Conservation (phyloP, 2,797 vertebrate species). For the Lutjanus campechanus region DNA sequence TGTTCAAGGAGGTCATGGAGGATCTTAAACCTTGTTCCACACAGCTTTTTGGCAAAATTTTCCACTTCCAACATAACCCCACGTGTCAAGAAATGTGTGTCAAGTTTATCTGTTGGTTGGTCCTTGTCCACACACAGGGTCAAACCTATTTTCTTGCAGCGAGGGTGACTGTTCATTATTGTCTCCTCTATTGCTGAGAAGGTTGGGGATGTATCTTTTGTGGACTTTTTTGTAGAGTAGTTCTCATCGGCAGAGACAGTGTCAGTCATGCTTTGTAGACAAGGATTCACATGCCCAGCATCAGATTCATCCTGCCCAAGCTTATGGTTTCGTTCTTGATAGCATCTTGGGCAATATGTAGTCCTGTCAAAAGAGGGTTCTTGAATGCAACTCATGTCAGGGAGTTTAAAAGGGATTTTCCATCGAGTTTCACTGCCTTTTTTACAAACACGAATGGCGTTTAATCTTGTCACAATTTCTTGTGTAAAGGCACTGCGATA, state of each 20-base stretch:
- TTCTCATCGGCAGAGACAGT: not conserved
- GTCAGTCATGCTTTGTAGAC: not conserved
- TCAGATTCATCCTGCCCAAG: not conserved
- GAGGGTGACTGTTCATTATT: not conserved
- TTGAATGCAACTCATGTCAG: not conserved
- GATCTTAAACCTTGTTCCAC: not conserved
- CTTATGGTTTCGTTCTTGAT: slow-evolving; percentile 17
- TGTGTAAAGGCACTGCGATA: slow-evolving; percentile 3
- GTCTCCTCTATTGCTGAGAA: not conserved
- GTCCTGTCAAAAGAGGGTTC: not conserved
- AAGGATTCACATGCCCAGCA: not conserved
- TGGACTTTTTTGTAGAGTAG: not conserved
- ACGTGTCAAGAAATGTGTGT: not conserved
- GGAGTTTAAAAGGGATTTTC: slow-evolving; percentile 28
- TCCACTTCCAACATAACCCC: slow-evolving; percentile 12
- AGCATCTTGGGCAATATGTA: slow-evolving; percentile 38
- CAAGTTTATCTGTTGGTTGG: slow-evolving; percentile 21
- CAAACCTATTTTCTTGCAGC: slow-evolving; percentile 39
- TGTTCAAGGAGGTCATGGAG: slow-evolving; percentile 37
- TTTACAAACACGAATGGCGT: rapidly evolving
- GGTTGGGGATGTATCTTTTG: not conserved
- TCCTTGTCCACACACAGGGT: slow-evolving; percentile 29
- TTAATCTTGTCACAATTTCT: not conserved
- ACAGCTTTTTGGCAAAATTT: slow-evolving; percentile 19
- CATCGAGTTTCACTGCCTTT: too few species aligned